Evolutionary conservation across 2,113 vertebrate genomes (phyloP).

Genomic region (Apistogramma diplotaenia): DNA sequence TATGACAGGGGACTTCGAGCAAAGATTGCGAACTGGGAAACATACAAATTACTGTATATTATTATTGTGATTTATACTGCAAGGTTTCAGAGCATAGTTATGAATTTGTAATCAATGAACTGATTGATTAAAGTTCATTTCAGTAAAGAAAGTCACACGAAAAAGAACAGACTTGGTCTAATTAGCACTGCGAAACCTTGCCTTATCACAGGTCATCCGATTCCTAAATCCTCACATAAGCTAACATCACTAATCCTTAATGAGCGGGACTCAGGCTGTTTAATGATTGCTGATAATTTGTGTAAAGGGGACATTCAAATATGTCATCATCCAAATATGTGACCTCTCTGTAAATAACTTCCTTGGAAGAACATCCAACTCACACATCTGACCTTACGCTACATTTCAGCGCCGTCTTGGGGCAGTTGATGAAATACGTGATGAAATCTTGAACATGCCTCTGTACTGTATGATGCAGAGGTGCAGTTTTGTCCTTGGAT

Average conservation of each 20-base stretch:
- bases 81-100: neutral
- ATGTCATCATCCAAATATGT: neutral
- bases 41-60: neutral
- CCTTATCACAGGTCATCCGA: conserved; percentile 41
- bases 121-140: conserved; percentile 33
- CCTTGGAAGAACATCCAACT: neutral
- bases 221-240: conserved; percentile 21
- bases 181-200: conserved; percentile 17
- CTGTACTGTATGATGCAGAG: neutral
- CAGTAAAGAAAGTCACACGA: neutral
- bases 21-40: conserved; percentile 1
- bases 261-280: conserved; percentile 4
- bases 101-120: conserved; percentile 17
- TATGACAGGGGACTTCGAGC: conserved; percentile 27
- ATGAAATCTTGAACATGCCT: neutral
- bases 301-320: neutral
- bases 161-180: conserved; percentile 16
- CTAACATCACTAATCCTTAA: conserved; percentile 53
- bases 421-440: neutral
- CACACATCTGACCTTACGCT: neutral
- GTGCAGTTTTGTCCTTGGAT: neutral
- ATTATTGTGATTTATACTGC: conserved; percentile 3
- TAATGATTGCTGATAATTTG: conserved; percentile 12
- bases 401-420: neutral
- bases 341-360: neutral